Conservation (phyloP, 64 coral and sea anemone genomes). For the Montipora efflorescens region DNA sequence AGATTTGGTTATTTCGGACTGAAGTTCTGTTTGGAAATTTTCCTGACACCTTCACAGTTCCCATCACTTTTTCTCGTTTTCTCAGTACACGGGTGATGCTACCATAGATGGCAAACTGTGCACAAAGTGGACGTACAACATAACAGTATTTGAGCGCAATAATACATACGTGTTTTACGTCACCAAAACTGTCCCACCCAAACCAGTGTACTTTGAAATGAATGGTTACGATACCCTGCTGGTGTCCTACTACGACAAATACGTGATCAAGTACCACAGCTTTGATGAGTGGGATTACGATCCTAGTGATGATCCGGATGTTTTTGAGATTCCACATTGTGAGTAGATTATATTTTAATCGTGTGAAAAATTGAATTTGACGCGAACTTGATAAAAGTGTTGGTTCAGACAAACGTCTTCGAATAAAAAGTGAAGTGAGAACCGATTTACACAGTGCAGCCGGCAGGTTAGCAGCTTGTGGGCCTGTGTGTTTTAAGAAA, state of each 20-base stretch:
- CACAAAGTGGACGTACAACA: slow-evolving; percentile 82
- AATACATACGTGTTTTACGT: slow-evolving; percentile 86
- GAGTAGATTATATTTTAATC: slow-evolving; percentile 35
- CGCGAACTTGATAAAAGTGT: too few species aligned
- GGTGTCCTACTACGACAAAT: slow-evolving; percentile 87
- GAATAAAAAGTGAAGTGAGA: too few species aligned
- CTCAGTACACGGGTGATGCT: slow-evolving; percentile 65
- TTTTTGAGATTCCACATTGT: slow-evolving; percentile 80
- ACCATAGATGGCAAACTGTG: slow-evolving; percentile 62
- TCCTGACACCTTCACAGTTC: neutral
- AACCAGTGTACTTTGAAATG: slow-evolving; percentile 82
- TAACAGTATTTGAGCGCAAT: slow-evolving; percentile 72
- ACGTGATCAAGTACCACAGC: slow-evolving; percentile 73
- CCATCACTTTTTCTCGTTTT: neutral
- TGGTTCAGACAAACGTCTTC: too few species aligned
- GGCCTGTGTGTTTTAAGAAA: too few species aligned
- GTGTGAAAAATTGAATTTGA: too few species aligned
- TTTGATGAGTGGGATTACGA: slow-evolving; percentile 85
- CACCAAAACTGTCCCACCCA: slow-evolving; percentile 78
- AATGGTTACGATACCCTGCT: slow-evolving; percentile 89
- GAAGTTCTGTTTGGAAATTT: neutral
- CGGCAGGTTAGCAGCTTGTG: too few species aligned
- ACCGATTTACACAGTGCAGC: too few species aligned
- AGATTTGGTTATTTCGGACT: neutral
- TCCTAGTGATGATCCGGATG: slow-evolving; percentile 52